Evolutionary conservation across 2,797 vertebrate genomes (phyloP), one percentile per base, ranked within the genome.

Genomic region (Phataginus tricuspis): DNA sequence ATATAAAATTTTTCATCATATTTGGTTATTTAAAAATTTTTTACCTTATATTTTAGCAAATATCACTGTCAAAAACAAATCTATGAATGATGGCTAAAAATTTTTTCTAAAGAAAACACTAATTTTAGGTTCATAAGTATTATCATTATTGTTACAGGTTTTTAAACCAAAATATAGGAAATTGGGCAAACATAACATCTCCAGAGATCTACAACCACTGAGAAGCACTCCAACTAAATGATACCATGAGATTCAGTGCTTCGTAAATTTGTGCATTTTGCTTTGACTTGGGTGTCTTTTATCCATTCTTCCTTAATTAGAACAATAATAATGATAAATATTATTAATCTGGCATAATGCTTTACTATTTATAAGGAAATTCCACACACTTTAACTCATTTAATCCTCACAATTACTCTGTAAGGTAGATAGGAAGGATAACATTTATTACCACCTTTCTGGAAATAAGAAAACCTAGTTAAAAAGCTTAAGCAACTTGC

Each of bases 121-220:
- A 68, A 51, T 66, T 92, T 92, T 82, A 69, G 29, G 14, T 9
- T 69, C n/a, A 63, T 69, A 82, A 55, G 18, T 14, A 92, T 86
- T 85, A 91, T 86, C 34, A 93, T 86, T 77, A 95, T 69, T 90
- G 85, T 45, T 84, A 90, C 4, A 87, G 37, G 27, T 61, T 94
- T 88, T 90, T 51, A 92, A 94, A 74, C 8, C 37, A 85, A 91
- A 97, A 90, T 7, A 86, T 15, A 69, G 55, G 42, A 96, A 96
- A 75, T 6, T 51, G 19, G 19, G 19, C 45, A 85, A 93, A 61
- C 19, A 71, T 82, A 92, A 91, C 21, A 77, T 83, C 19, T 68
- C 39, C 34, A 75, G 34, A 80, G 4, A 64, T 11, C 25, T 75
- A 74, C 27, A 12, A 80, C n/a, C 66, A 91, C 19, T 34, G 5